Conservation (phyloP, 2,113 vertebrate genomes). For the Rhabdornis inornatus region DNA sequence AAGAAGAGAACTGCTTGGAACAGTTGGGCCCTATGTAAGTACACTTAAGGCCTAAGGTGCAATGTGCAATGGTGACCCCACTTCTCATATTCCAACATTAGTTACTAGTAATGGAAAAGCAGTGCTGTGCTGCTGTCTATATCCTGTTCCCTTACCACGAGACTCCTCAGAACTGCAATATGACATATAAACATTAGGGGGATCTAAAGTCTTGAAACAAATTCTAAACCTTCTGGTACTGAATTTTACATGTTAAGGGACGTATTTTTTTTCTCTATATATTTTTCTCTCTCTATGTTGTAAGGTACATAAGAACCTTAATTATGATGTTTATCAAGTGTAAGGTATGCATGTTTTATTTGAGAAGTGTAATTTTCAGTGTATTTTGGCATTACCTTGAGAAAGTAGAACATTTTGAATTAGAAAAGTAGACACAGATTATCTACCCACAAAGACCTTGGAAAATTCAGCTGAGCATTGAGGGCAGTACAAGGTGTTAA, state of each 20-base stretch:
- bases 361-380: background rate
- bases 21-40: fast-evolving
- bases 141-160: background rate
- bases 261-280: background rate
- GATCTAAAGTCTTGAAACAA: background rate
- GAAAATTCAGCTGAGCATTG: background rate
- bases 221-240: background rate
- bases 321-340: background rate
- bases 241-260: background rate
- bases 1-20: background rate
- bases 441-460: background rate
- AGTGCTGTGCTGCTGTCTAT: background rate
- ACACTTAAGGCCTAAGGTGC: background rate
- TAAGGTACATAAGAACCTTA: background rate
- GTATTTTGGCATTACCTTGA: background rate
- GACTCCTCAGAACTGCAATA: background rate
- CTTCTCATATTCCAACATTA: background rate
- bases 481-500: background rate
- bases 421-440: background rate
- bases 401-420: background rate
- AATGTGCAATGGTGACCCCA: background rate
- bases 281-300: too few relatives aligned
- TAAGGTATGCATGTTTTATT: background rate
- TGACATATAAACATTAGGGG: background rate
- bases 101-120: background rate